phyloP scores from a whole-genome alignment of 2,888 invertebrate genomes.

The Amiota mariae region DNA sequence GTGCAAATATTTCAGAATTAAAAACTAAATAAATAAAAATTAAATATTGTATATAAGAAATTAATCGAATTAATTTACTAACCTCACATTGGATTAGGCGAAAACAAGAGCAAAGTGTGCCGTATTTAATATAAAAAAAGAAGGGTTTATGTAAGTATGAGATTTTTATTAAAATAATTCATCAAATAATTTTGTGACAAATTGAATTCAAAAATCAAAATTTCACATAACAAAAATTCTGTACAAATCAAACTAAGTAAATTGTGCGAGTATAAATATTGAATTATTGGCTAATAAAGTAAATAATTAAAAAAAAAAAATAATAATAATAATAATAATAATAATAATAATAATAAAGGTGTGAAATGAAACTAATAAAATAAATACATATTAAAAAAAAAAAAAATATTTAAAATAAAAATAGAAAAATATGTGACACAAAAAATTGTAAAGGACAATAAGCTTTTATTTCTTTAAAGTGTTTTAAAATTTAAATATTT shows the following conservation, averaged over 20 bases:
- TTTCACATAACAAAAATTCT: background rate
- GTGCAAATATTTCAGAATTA: background rate
- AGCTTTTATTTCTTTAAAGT: no score
- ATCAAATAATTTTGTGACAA: no score
- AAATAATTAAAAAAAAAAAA: no score
- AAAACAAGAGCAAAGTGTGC: slow-evolving; percentile 4
- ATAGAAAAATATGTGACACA: no score
- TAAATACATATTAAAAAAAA: slow-evolving; percentile 7
- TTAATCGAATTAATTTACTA: slow-evolving; percentile 7
- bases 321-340: no score
- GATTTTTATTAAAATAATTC: no score
- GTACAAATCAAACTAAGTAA: no score
- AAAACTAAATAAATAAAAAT: background rate
- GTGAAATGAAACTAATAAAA: background rate
- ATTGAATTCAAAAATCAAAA: background rate
- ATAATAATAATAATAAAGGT: background rate
- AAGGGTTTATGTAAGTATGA: slow-evolving; percentile 18
- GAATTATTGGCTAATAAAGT: no score
- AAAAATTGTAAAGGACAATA: no score
- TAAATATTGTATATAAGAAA: background rate
- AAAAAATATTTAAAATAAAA: background rate
- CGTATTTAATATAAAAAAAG: background rate
- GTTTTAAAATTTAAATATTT: no score
- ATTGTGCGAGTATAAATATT: no score
- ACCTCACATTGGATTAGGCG: slow-evolving; percentile 28